Evolutionary conservation across 2,888 invertebrate genomes (phyloP), one percentile per base, ranked within the genome.

Genomic region (Melieria omissa): DNA sequence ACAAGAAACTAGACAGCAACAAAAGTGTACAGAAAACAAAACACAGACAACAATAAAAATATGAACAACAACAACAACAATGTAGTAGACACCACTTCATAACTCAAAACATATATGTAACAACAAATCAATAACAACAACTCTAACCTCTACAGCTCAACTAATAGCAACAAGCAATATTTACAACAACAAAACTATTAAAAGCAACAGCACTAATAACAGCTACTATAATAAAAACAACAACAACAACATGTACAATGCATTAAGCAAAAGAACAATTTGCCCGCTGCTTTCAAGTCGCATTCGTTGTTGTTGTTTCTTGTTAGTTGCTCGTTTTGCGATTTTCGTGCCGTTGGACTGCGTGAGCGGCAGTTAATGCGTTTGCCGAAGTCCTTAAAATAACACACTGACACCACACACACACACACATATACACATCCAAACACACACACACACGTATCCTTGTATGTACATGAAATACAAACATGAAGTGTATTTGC

Each of bases 121-220:
- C 29, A 29, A 29, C 29, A 29, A 29, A 41, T 16, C 10, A 54
- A 8, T 54, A 45, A 16, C 14, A 47, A 4, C 41, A 8, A 46
- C 78, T 78, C 82, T 80, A 81, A 82, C 74, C 81, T 75, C 81
- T 79, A 78, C 82, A 78, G 80, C 79, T 79, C 29, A 81, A 81
- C 80, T 14, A 52, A 52, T 9, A 52, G 10, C 52, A 52, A 52
- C 8, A 52, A 5, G 8, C 12, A 52, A n/a, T 52, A 52, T 45
- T 44, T 44, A 44, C 44, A 45, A 16, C 12, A 46, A 62, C 14
- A 2, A 7, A 12, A 29, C 14, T 52, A n/a, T 52, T 9, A 4
- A 41, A 10, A 41, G n/a, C 60, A 42, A 41, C 42, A 47, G 41
- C 49, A 12, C 4, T 10, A 29, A 52, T 44, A 29, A n/a, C 14